These are phyloP conservation scores for Lethocerus indicus DNA, from an alignment of 1,140 invertebrate species.

Conservation along the genomic window DNA sequence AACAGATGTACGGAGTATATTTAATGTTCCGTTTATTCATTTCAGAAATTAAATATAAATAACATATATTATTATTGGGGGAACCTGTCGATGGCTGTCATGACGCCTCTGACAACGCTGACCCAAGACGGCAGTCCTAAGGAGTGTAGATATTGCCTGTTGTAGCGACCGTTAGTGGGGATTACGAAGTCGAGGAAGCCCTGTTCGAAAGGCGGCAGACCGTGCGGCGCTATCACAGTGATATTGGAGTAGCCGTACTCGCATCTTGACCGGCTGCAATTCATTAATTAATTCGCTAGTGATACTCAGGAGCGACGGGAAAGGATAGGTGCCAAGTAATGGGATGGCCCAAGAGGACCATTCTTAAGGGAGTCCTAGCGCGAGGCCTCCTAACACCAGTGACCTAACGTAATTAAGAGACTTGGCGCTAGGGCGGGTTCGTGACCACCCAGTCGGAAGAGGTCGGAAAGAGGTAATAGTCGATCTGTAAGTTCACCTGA, in stretches of 20 bases:
- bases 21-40: background rate
- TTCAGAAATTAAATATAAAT: conserved; percentile 2
- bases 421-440: background rate
- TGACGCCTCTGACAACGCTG: conserved; percentile 32
- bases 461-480: background rate
- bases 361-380: conserved; percentile 7
- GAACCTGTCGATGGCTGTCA: conserved; percentile 35
- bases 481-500: conserved; percentile 29
- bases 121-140: conserved; percentile 31
- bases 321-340: background rate
- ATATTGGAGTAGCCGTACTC: conserved; percentile 35
- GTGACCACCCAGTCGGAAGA: background rate
- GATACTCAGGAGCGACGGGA: too few relatives aligned
- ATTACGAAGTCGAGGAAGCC: conserved; percentile 24
- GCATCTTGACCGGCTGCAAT: conserved; percentile 6
- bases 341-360: background rate
- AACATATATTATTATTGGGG: conserved; percentile 6
- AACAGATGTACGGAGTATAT: background rate
- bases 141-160: conserved; percentile 29
- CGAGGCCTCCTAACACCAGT: background rate
- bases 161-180: conserved; percentile 29
- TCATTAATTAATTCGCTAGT: too few relatives aligned
- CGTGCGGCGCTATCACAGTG: conserved; percentile 44
- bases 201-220: conserved; percentile 32
- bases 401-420: background rate